phyloP scores from a whole-genome alignment of 2,888 invertebrate species.

The Galeruca laticollis region DNA sequence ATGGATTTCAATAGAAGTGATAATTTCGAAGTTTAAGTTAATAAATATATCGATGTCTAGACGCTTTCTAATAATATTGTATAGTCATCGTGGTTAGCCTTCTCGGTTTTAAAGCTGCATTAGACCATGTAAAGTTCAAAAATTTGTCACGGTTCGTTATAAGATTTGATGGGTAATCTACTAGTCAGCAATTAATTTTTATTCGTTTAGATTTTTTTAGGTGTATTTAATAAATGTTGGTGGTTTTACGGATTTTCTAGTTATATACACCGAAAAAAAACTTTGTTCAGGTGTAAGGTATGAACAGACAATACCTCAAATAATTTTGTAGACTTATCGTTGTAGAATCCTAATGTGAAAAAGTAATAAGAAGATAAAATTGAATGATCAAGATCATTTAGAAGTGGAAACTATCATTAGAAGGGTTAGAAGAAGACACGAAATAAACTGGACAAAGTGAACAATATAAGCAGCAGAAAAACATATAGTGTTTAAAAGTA shows the following conservation, averaged over 20 bases:
- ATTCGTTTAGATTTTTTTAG: not conserved
- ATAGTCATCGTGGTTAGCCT: conserved; percentile 9
- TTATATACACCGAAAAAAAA: not conserved
- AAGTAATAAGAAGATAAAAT: no score
- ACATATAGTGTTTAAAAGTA: no score
- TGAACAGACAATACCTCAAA: no score
- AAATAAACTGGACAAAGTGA: no score
- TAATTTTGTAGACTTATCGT: no score
- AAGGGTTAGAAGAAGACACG: no score
- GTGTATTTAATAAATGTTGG: not conserved
- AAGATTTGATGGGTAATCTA: not conserved
- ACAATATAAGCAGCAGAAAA: no score
- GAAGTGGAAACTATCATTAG: no score
- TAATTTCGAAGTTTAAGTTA: no score
- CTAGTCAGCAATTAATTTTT: not conserved
- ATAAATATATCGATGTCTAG: not conserved
- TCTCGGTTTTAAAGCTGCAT: not conserved
- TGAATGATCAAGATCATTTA: no score
- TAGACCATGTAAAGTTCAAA: conserved; percentile 1
- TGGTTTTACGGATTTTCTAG: not conserved
- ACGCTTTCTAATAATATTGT: not conserved
- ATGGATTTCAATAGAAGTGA: no score
- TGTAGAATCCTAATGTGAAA: no score
- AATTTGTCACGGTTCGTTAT: conserved; percentile 5
- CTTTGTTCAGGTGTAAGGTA: not conserved